Conservation (phyloP, 2,797 vertebrate genomes). For the Dromococcyx pavoninus region DNA sequence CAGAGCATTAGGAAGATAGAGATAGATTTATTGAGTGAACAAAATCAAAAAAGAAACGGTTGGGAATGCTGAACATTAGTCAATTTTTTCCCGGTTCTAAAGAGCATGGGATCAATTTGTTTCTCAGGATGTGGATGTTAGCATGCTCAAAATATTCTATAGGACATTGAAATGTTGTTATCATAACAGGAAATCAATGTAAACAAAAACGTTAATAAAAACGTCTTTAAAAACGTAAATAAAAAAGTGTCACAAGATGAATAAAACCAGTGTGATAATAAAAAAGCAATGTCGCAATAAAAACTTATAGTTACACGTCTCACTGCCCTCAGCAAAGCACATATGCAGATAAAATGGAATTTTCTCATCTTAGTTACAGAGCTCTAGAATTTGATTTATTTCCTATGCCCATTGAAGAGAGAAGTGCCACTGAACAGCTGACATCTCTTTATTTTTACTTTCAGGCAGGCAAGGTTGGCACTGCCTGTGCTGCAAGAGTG, state of each 20-base stretch:
- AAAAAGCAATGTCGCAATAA: not conserved
- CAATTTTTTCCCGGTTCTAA: not conserved
- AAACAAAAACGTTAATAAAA: not conserved
- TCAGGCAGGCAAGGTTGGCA: not conserved
- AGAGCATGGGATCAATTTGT: not conserved
- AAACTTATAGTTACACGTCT: accelerated
- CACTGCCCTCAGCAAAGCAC: not conserved
- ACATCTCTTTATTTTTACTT: not conserved
- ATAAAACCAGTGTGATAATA: not conserved
- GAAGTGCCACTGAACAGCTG: not conserved
- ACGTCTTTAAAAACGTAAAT: not conserved
- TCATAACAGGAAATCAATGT: not conserved
- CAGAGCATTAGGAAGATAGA: slow-evolving; percentile 24
- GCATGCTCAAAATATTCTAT: not conserved
- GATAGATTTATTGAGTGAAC: slow-evolving; percentile 8
- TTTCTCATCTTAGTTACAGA: not conserved
- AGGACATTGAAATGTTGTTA: not conserved
- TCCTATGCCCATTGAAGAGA: not conserved
- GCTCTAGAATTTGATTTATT: not conserved
- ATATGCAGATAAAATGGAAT: not conserved
- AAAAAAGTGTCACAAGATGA: not conserved
- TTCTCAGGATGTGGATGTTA: not conserved
- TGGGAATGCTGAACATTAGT: not conserved
- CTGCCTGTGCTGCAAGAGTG: not conserved
- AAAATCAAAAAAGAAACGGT: not conserved